These are phyloP conservation scores for Pristionchus entomophagus DNA, from an alignment of 2,888 invertebrate species.

Conservation along the genomic window DNA sequence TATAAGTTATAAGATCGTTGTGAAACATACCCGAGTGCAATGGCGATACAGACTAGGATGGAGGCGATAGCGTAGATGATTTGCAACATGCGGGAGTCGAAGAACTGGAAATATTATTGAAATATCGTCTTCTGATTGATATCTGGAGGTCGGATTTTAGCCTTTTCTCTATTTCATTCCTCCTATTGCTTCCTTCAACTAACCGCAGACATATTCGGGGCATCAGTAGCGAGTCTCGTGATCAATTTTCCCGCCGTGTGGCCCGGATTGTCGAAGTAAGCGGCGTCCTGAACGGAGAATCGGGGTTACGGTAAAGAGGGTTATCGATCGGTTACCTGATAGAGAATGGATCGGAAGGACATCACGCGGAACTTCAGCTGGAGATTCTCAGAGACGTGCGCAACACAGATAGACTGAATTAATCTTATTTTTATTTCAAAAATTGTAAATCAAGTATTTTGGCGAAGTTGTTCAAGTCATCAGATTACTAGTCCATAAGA, in stretches of 20 bases:
- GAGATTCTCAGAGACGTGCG: conserved; percentile 68
- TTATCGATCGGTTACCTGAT: conserved; percentile 67
- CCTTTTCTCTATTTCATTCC: too few species aligned
- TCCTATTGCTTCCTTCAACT: conserved; percentile 51
- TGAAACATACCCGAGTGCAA: conserved; percentile 75
- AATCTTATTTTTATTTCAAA: not conserved
- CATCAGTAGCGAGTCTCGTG: conserved; percentile 77
- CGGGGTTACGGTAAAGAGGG: not conserved
- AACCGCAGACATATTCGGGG: conserved; percentile 77
- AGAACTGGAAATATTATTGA: conserved; percentile 65
- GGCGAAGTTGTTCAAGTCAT: too few species aligned
- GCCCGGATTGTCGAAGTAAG: conserved; percentile 77
- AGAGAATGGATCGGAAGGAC: conserved; percentile 73
- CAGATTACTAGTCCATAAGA: too few species aligned
- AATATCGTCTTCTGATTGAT: too few species aligned
- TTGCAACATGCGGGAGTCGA: conserved; percentile 76
- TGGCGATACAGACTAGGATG: conserved; percentile 76
- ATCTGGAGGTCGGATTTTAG: too few species aligned
- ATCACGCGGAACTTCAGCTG: conserved; percentile 69
- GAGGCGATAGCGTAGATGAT: conserved; percentile 76
- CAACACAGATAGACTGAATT: conserved; percentile 58
- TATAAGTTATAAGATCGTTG: too few species aligned
- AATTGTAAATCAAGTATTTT: not conserved
- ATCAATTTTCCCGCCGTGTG: conserved; percentile 77
- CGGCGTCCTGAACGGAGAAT: conserved; percentile 69